Evolutionary conservation across 2,888 invertebrate genomes (phyloP).

Genomic region (Punctoribates punctum): DNA sequence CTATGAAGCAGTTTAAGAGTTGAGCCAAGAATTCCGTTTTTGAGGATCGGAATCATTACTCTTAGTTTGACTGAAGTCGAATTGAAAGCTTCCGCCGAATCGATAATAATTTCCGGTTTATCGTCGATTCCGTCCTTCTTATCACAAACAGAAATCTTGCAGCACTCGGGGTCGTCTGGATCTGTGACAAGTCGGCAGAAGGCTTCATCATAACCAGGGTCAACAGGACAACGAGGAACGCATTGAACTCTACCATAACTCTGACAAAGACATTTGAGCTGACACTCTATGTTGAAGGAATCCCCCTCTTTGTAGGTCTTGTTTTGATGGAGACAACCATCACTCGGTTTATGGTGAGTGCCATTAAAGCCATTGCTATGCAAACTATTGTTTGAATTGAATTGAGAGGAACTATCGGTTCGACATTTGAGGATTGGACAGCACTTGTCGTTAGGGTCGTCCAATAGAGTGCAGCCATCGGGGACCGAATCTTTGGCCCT

Average conservation of each 20-base stretch:
- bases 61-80: constrained; percentile 39
- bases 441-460: constrained; percentile 47
- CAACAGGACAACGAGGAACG: constrained; percentile 56
- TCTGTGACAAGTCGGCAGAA: constrained; percentile 46
- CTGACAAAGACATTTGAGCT: constrained; percentile 71
- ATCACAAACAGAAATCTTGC: constrained; percentile 48
- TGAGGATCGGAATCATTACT: constrained; percentile 24
- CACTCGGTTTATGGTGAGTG: constrained; percentile 50
- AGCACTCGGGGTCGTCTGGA: constrained; percentile 48
- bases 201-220: constrained; percentile 42
- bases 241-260: constrained; percentile 69
- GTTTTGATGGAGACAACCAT: constrained; percentile 65
- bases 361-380: constrained; percentile 39
- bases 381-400: background rate
- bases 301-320: constrained; percentile 63
- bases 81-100: constrained; percentile 42
- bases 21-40: background rate
- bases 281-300: constrained; percentile 72
- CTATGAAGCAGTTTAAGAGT: constrained; percentile 19
- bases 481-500: constrained; percentile 32
- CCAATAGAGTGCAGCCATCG: constrained; percentile 44
- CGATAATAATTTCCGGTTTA: constrained; percentile 38
- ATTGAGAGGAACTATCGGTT: background rate
- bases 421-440: constrained; percentile 47
- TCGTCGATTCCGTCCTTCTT: constrained; percentile 43